Evolutionary conservation across 2,888 invertebrate species (phyloP), one percentile per base, ranked within the genome.

Genomic region (Drepanosiphum platanoidis): DNA sequence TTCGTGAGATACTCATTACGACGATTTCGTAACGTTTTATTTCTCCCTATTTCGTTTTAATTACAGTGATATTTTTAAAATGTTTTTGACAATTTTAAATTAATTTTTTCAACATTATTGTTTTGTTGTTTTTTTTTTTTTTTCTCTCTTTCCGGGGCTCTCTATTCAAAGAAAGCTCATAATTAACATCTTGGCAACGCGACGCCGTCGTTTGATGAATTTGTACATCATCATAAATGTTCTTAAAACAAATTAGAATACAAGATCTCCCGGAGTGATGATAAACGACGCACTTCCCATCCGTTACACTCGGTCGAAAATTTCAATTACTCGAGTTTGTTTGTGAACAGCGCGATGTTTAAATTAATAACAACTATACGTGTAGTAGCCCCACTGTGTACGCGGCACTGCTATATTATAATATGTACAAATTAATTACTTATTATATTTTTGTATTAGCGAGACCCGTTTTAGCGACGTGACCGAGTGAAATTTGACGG

Each of bases 321-420:
- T 80, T 70, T 58, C 70, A 80, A 70, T 80, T 80, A 80, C 52
- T 36, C 30, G 27, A 70, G 70, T 80, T 80, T 68, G 52, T 80
- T 70, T 70, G 70, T 80, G 36, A 36, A 68, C 68, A 66, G 27
- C 66, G 70, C 58, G 36, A 36, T 18, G 32, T 68, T 70, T 36
- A 34, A 70, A 68, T 68, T n/a, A 79, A 68, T 79, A 52, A 52
- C n/a, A n/a, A n/a, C n/a, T n/a, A n/a, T n/a, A n/a, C n/a, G n/a
- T n/a, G n/a, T n/a, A n/a, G n/a, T n/a, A n/a, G n/a, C n/a, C n/a
- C n/a, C n/a, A n/a, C n/a, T n/a, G n/a, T n/a, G n/a, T n/a, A n/a
- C 46, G 15, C n/a, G 32, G 52, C 66, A 64, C 30, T 9, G 18
- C 27, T n/a, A n/a, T n/a, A n/a, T n/a, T n/a, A n/a, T n/a, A n/a